Percentiles rank a stretch among this genome's conserved stretches.
Conservation (phyloP, 1,140 invertebrate species). For the Polypedilum vanderplanki region DNA sequence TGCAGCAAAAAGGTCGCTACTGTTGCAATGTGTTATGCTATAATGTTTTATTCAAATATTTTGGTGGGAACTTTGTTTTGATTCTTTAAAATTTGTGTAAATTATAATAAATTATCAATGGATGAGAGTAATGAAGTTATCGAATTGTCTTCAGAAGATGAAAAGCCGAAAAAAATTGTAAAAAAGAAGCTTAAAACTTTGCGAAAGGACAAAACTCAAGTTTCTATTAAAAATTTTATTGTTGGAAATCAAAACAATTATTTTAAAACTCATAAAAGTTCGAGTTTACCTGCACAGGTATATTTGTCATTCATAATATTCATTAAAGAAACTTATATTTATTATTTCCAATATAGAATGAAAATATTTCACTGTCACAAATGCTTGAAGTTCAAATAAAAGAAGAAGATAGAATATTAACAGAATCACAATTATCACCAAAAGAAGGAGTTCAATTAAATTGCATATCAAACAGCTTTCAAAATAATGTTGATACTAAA, state of each 20-base stretch:
- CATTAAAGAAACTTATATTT: no score
- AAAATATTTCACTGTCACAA: not conserved
- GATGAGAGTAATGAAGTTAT: not conserved
- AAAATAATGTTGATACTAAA: not conserved
- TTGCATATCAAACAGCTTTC: not conserved
- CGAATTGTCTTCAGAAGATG: not conserved
- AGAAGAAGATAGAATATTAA: slow-evolving; percentile 2
- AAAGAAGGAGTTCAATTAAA: not conserved
- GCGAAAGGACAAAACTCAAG: not conserved
- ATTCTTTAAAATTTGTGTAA: not conserved
- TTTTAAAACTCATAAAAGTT: not conserved
- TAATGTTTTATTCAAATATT: no score
- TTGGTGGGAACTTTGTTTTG: not conserved
- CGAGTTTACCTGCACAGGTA: no score
- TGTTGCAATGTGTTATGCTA: no score
- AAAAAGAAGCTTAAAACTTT: not conserved
- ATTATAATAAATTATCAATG: not conserved
- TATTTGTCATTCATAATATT: no score
- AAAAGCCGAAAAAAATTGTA: not conserved
- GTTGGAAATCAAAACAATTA: not conserved
- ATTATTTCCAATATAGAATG: not conserved
- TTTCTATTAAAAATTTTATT: not conserved
- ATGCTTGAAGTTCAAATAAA: not conserved
- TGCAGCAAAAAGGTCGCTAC: no score
- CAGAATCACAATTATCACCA: not conserved